phyloP scores from a whole-genome alignment of 1,140 invertebrate species.

The Diprion similis region DNA sequence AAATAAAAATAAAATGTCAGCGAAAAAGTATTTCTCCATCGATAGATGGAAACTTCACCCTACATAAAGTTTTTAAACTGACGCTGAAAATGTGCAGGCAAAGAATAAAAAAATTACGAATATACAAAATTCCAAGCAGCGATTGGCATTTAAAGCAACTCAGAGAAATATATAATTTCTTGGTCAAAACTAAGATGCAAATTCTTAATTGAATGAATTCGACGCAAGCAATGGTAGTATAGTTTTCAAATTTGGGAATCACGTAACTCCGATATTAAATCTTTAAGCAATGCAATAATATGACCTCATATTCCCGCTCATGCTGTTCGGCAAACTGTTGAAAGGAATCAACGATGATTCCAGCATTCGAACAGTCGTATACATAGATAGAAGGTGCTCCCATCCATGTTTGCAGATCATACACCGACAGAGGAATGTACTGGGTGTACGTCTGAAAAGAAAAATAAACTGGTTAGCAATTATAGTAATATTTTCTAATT shows the following conservation, averaged over 20 bases:
- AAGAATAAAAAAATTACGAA: too few relatives aligned
- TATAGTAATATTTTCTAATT: constrained; percentile 11
- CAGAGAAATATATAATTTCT: too few relatives aligned
- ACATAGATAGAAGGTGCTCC: constrained; percentile 98
- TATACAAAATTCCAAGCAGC: too few relatives aligned
- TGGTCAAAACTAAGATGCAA: too few relatives aligned
- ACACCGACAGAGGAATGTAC: constrained; percentile 98
- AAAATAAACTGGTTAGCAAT: constrained; percentile 26
- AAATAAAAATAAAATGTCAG: constrained; percentile 1
- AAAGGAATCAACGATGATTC: constrained; percentile 93
- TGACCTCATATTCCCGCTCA: constrained; percentile 84
- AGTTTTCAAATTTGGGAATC: too few relatives aligned
- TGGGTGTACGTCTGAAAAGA: constrained; percentile 89
- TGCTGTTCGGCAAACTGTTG: constrained; percentile 91
- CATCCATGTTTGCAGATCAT: constrained; percentile 99
- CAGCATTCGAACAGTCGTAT: constrained; percentile 98
- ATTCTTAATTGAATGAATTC: too few relatives aligned
- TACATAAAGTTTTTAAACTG: too few relatives aligned
- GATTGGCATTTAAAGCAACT: too few relatives aligned
- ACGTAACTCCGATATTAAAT: too few relatives aligned
- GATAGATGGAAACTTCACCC: too few relatives aligned
- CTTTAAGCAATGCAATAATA: background rate
- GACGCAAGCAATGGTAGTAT: too few relatives aligned
- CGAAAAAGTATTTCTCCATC: background rate
- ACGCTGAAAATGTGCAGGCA: too few relatives aligned